These are phyloP conservation scores for Germaria angustata DNA, from an alignment of 2,888 invertebrate species.

Conservation along the genomic window DNA sequence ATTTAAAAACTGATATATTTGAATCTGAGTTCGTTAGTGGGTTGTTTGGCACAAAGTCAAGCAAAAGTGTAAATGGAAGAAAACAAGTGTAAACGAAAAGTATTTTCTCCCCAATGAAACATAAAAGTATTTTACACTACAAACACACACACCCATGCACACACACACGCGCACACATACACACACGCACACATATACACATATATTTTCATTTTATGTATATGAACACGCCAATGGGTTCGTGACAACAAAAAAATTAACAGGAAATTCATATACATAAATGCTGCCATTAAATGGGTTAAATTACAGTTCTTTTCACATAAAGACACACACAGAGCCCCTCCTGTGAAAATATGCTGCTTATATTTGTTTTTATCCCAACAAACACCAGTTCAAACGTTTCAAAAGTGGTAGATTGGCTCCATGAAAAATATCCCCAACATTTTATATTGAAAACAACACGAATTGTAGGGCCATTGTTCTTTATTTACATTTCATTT, in stretches of 20 bases:
- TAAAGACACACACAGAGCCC: background rate
- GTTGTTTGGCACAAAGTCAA: slow-evolving; percentile 9
- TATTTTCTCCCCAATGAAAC: slow-evolving; percentile 17
- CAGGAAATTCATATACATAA: slow-evolving; percentile 7
- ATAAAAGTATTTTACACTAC: slow-evolving; percentile 44
- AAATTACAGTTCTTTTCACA: slow-evolving; percentile 33
- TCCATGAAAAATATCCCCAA: no score
- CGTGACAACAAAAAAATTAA: background rate
- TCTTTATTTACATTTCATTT: no score
- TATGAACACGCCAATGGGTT: background rate
- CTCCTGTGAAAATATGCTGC: background rate
- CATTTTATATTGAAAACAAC: no score
- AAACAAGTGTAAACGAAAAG: background rate
- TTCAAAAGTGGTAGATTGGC: no score
- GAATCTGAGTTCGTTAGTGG: slow-evolving; percentile 1
- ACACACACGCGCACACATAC: background rate
- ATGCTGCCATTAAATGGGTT: slow-evolving; percentile 35
- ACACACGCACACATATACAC: background rate
- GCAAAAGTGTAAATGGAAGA: background rate
- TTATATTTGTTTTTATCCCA: no score
- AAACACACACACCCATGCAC: background rate
- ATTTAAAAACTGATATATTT: slow-evolving; percentile 50
- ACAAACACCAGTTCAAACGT: no score
- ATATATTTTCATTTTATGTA: background rate
- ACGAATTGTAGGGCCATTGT: no score